These are phyloP conservation scores for Nipponia nippon DNA, from an alignment of 2,113 vertebrate species.

Conservation along the genomic window DNA sequence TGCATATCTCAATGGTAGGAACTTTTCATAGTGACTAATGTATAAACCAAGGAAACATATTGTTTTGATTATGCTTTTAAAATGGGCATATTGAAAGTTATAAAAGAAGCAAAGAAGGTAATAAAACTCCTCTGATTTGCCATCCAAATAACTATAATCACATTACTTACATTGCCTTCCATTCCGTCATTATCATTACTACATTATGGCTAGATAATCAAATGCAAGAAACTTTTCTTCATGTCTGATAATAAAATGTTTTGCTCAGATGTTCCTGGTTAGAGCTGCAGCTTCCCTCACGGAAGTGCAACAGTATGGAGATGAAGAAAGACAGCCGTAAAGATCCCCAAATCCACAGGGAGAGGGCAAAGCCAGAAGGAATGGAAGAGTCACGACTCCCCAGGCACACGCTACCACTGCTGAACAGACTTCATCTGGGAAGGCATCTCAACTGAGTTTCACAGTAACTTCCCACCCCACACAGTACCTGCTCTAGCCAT, in stretches of 20 bases:
- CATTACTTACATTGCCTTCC: slow-evolving; percentile 61
- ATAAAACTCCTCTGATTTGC: slow-evolving; percentile 5
- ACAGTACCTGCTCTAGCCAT: background rate
- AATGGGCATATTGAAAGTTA: slow-evolving; percentile 33
- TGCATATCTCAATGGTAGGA: background rate
- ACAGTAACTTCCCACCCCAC: background rate
- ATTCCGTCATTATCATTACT: slow-evolving; percentile 54
- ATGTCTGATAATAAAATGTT: slow-evolving; percentile 30
- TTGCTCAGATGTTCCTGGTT: slow-evolving; percentile 25
- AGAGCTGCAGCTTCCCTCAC: slow-evolving; percentile 28
- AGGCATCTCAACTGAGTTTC: background rate
- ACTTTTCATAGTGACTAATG: background rate
- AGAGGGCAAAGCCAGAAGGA: slow-evolving; percentile 4
- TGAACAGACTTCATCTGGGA: background rate
- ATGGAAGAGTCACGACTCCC: background rate
- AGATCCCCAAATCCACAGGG: slow-evolving; percentile 30
- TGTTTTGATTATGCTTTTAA: slow-evolving; percentile 28
- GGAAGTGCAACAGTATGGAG: background rate
- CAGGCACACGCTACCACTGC: background rate
- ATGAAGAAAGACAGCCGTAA: slow-evolving; percentile 18
- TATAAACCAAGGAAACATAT: slow-evolving; percentile 2
- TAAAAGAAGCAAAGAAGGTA: background rate
- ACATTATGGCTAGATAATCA: slow-evolving; percentile 39
- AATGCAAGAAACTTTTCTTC: slow-evolving; percentile 56
- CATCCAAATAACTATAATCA: slow-evolving; percentile 15